Base-by-base conservation (phyloP, 2,888 invertebrate genomes). In the Automeris io region DNA sequence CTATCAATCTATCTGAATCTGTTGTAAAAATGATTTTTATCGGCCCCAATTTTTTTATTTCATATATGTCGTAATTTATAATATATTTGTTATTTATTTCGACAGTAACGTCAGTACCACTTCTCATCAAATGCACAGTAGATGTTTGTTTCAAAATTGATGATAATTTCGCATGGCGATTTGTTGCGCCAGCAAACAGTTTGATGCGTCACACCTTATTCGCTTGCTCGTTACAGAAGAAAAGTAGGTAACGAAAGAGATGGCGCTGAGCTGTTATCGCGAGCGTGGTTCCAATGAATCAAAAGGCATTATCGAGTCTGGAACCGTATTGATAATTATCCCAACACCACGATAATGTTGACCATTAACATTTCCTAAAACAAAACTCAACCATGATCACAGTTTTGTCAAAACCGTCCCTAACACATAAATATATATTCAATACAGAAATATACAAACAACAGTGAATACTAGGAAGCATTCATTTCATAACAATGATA, bases 121-220 rank as follows among this genome's bases (percentile, higher is more conserved):
- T 21, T n/a, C 23, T 34, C 16, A 16, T 12, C 22, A 23, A 22
- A 13, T 16, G 23, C 12, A n/a, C 23, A 3, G 5, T 9, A 21
- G 11, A 21, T 8, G 5, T 33, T 5, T 24, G n/a, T 51, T 25
- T 33, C n/a, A n/a, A 46, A 25, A 37, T 44, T 24, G 39, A 33
- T 39, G 46, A 46, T 61, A 43, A 52, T 64, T 54, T 73, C 73
- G 76, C 71, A 50, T 33, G 37, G 47, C 42, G 44, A 39, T 18
- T 8, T 31, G 37, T 48, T 45, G 44, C 62, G 61, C 62, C 54
- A 60, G 65, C 69, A 64, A 51, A 69, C 75, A 57, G 72, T 79
- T 57, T 63, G 81, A 78, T 78, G 25, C 85, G 37, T 86, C 83
- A 51, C 85, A 43, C 40, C 83, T 82, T 45, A 61, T 83, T 47